Evolutionary conservation across 2,888 invertebrate species (phyloP).

Genomic region (Leptinotarsa juncta): DNA sequence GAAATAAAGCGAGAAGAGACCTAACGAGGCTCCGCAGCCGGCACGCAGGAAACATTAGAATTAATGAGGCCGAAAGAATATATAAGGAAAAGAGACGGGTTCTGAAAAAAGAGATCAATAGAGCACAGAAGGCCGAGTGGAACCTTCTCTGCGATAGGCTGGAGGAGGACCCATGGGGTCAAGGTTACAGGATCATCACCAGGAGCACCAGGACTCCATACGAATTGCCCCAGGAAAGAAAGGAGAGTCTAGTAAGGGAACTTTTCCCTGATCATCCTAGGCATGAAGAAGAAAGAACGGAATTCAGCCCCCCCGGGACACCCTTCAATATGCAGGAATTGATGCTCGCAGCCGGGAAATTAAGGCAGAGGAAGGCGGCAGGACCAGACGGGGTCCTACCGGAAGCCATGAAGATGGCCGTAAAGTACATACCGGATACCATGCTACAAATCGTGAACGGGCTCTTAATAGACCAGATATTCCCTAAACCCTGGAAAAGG

Average conservation of each 20-base stretch:
- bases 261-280: conserved; percentile 17
- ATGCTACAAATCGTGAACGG: not conserved
- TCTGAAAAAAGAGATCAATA: not conserved
- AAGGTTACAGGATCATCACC: conserved; percentile 17
- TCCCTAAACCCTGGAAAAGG: conserved; percentile 9
- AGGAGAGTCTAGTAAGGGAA: not conserved
- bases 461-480: not conserved
- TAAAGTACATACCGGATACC: not conserved
- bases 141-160: conserved; percentile 1
- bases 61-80: not conserved
- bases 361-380: not conserved
- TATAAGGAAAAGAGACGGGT: not conserved
- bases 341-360: not conserved
- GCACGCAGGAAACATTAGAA: not conserved
- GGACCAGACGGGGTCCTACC: not conserved
- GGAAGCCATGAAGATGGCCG: not conserved
- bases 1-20: not conserved
- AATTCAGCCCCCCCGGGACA: not conserved
- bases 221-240: not conserved
- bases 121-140: conserved; percentile 13
- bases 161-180: conserved; percentile 2
- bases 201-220: conserved; percentile 17
- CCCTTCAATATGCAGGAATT: not conserved
- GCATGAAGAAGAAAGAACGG: not conserved
- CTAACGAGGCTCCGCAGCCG: not conserved